Evolutionary conservation across 2,797 vertebrate species (phyloP).

Genomic region (Gobionotothen gibberifrons): DNA sequence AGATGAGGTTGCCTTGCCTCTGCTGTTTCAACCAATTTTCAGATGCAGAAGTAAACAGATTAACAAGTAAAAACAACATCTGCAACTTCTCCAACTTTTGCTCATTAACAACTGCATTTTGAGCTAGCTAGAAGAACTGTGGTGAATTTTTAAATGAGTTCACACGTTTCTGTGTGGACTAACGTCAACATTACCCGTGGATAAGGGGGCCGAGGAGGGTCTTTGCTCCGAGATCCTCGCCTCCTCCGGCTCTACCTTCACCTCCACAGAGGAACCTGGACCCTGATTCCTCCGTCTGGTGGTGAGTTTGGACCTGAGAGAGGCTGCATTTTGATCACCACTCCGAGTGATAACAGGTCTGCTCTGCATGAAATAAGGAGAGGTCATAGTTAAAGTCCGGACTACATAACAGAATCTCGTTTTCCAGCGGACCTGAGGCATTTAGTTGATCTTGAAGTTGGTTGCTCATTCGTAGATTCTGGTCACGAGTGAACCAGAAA

Average conservation of each 20-base stretch:
- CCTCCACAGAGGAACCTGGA: slow-evolving; percentile 33
- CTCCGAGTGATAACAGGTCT: slow-evolving; percentile 33
- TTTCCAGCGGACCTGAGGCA: slow-evolving; percentile 8
- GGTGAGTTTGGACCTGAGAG: slow-evolving; percentile 59
- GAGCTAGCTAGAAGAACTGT: too few relatives aligned
- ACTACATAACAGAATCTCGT: slow-evolving; percentile 8
- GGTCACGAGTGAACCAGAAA: background rate
- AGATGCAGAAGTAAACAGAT: background rate
- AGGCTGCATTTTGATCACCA: slow-evolving; percentile 5
- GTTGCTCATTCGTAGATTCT: slow-evolving; percentile 39
- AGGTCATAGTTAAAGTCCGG: slow-evolving; percentile 65
- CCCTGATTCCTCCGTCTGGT: slow-evolving; percentile 8
- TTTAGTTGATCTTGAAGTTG: slow-evolving; percentile 29
- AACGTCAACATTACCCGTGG: slow-evolving; percentile 43
- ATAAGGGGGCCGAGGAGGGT: slow-evolving; percentile 32
- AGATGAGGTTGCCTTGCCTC: background rate
- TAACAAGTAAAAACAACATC: background rate
- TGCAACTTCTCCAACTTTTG: too few relatives aligned
- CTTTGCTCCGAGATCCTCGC: slow-evolving; percentile 44
- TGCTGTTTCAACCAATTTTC: background rate
- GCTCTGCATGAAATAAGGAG: slow-evolving; percentile 76
- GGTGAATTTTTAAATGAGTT: background rate
- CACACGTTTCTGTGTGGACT: background rate
- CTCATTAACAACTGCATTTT: background rate
- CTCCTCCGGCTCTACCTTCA: slow-evolving; percentile 78